Evolutionary conservation across 2,113 vertebrate species (phyloP).

Genomic region (Amazona vittata): DNA sequence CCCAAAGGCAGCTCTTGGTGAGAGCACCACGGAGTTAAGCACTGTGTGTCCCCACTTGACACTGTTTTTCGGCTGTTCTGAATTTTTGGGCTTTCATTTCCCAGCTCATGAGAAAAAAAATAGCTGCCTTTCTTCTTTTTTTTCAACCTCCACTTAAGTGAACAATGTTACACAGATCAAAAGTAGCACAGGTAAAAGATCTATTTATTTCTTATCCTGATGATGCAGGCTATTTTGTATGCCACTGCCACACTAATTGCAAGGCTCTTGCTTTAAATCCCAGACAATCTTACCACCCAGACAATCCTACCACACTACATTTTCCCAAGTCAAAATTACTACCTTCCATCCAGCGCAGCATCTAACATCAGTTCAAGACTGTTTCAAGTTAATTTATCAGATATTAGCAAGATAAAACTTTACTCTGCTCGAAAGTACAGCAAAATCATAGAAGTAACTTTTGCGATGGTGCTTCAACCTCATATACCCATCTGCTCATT

Average conservation of each 20-base stretch:
- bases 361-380: neutral
- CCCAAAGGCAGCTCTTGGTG: neutral
- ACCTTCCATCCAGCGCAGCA: neutral
- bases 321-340: neutral
- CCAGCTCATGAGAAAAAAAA: neutral
- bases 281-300: neutral
- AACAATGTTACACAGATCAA: neutral
- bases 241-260: neutral
- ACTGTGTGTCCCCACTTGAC: fast-evolving
- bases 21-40: fast-evolving
- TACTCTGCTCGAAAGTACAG: neutral
- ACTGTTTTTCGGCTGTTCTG: neutral
- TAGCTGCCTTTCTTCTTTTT: neutral
- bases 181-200: neutral
- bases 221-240: neutral
- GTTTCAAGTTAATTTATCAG: neutral
- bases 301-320: neutral
- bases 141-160: neutral
- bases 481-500: neutral
- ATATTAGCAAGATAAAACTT: neutral
- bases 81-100: neutral
- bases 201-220: neutral
- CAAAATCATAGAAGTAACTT: neutral
- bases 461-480: neutral
- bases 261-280: neutral